These are phyloP conservation scores for Enteromius paludinosus DNA, from an alignment of 2,797 vertebrate species.

Conservation along the genomic window DNA sequence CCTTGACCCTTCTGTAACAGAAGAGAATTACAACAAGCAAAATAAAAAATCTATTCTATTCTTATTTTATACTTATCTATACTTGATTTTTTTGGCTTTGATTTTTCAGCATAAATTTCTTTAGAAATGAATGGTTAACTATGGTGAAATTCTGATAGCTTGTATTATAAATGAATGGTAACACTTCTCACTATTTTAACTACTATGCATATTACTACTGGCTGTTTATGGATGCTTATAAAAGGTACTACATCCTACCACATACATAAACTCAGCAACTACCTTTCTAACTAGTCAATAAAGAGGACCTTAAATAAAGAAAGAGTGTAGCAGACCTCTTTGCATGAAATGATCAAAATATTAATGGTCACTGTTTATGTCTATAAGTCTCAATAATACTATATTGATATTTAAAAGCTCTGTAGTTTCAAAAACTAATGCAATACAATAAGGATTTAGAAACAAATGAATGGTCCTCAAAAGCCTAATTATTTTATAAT, in stretches of 20 bases:
- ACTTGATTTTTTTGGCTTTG: neutral
- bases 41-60: neutral
- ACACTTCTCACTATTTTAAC: neutral
- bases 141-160: neutral
- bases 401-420: neutral
- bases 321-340: neutral
- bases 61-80: too few species aligned
- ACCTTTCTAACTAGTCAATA: neutral
- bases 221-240: neutral
- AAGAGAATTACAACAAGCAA: neutral
- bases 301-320: neutral
- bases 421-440: neutral
- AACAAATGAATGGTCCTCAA: neutral
- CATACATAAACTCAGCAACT: neutral
- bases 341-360: neutral
- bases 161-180: neutral
- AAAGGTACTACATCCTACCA: neutral
- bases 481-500: neutral
- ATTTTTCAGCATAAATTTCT: neutral
- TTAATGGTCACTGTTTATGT: neutral
- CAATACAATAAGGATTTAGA: neutral
- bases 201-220: neutral
- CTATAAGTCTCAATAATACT: neutral
- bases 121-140: neutral
- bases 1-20: slow-evolving; percentile 77